Evolutionary conservation across 2,797 vertebrate genomes (phyloP).

Genomic region (Sebastes umbrosus): DNA sequence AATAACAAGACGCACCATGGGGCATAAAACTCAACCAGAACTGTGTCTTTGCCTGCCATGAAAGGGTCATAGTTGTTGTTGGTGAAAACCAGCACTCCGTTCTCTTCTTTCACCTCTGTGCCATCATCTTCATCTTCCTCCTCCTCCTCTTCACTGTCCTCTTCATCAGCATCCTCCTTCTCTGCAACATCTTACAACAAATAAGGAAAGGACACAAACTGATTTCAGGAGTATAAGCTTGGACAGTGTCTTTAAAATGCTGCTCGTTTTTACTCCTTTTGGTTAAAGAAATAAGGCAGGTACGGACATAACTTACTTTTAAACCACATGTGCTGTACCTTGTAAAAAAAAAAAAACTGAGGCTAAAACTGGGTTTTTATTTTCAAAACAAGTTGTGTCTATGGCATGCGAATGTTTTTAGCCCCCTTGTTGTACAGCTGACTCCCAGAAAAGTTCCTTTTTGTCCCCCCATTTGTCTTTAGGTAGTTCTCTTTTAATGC

Average conservation of each 20-base stretch:
- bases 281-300: neutral
- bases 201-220: neutral
- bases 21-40: conserved; percentile 96
- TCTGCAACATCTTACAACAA: conserved; percentile 50
- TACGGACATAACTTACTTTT: neutral
- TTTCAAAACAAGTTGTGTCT: too few species aligned
- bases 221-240: neutral
- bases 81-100: conserved; percentile 89
- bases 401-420: too few species aligned
- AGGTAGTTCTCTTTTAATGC: too few species aligned
- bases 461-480: too few species aligned
- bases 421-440: too few species aligned
- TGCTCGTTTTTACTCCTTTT: neutral
- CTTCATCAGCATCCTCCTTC: conserved; percentile 67
- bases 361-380: too few species aligned
- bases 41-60: conserved; percentile 91
- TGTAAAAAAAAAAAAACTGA: too few species aligned
- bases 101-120: conserved; percentile 93
- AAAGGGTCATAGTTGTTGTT: conserved; percentile 92
- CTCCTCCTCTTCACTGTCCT: conserved; percentile 73
- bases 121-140: conserved; percentile 82
- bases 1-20: conserved; percentile 86
- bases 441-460: too few species aligned
- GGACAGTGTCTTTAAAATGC: too few species aligned
- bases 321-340: too few species aligned